Percentiles rank a stretch among this genome's conserved stretches.
phyloP scores from a whole-genome alignment of 2,113 vertebrate genomes.

The Ursus arctos region DNA sequence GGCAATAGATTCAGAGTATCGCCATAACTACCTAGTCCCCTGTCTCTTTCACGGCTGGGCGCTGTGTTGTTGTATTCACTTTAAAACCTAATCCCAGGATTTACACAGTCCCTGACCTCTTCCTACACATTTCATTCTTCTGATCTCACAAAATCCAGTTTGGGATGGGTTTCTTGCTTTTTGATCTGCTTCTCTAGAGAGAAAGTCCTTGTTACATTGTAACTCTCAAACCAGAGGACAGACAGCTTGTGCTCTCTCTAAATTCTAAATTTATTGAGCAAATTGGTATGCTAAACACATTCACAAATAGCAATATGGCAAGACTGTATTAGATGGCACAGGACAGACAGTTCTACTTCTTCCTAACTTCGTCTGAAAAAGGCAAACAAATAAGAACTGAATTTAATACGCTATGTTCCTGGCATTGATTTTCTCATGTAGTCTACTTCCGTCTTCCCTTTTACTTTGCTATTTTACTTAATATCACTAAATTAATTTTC shows the following conservation, averaged over 20 bases:
- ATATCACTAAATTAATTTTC: conserved; percentile 64
- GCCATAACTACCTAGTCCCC: conserved; percentile 63
- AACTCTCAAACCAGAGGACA: not conserved
- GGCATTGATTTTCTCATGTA: conserved; percentile 41
- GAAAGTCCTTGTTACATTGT: not conserved
- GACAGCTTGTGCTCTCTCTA: not conserved
- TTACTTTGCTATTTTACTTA: conserved; percentile 18
- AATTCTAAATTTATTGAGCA: conserved; percentile 43
- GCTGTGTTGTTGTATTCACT: conserved; percentile 53
- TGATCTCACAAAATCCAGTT: conserved; percentile 69
- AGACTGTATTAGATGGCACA: conserved; percentile 44
- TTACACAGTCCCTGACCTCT: conserved; percentile 70
- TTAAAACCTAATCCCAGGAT: conserved; percentile 80
- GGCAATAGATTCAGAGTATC: conserved; percentile 47
- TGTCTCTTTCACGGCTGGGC: not conserved
- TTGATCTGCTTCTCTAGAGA: conserved; percentile 56
- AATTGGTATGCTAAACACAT: conserved; percentile 53
- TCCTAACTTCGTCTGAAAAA: not conserved
- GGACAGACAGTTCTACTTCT: not conserved
- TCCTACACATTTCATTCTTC: conserved; percentile 57
- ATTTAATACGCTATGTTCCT: conserved; percentile 26
- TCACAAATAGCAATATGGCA: not conserved
- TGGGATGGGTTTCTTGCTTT: not conserved
- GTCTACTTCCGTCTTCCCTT: not conserved
- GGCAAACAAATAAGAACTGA: not conserved